phyloP scores from a whole-genome alignment of 1,140 invertebrate species.

The Panonychus citri region DNA sequence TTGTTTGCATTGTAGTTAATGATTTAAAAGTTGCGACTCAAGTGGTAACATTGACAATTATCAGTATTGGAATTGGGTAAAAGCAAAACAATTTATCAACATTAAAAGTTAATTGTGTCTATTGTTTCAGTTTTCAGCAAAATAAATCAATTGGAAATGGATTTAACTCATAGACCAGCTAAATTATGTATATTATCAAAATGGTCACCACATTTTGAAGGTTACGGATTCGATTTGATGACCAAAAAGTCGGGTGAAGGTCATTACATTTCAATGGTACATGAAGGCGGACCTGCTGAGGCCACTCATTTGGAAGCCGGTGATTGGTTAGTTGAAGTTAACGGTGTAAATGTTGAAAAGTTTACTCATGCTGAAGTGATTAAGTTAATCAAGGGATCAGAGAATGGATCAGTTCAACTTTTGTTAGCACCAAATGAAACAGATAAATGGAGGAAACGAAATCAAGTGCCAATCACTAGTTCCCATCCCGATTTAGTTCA shows the following conservation, averaged over 20 bases:
- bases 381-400: slow-evolving; percentile 2
- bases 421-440: neutral
- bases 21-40: too few species aligned
- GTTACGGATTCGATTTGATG: neutral
- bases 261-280: neutral
- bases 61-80: too few species aligned
- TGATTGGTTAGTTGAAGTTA: neutral
- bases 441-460: neutral
- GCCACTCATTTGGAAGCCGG: neutral
- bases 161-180: neutral
- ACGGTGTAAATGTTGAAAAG: neutral
- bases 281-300: neutral
- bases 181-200: neutral
- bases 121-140: too few species aligned
- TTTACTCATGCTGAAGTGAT: neutral
- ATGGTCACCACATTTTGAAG: neutral
- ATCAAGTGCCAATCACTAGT: neutral
- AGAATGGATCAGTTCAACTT: neutral
- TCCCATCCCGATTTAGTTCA: neutral
- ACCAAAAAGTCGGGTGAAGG: neutral
- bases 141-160: neutral
- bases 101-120: too few species aligned
- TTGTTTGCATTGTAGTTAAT: too few species aligned
- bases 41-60: too few species aligned
- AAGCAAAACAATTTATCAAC: too few species aligned